Percentiles rank a stretch among this genome's conserved stretches.
Evolutionary conservation across 1,140 invertebrate species (phyloP).

Genomic region (Zaprionus capensis): DNA sequence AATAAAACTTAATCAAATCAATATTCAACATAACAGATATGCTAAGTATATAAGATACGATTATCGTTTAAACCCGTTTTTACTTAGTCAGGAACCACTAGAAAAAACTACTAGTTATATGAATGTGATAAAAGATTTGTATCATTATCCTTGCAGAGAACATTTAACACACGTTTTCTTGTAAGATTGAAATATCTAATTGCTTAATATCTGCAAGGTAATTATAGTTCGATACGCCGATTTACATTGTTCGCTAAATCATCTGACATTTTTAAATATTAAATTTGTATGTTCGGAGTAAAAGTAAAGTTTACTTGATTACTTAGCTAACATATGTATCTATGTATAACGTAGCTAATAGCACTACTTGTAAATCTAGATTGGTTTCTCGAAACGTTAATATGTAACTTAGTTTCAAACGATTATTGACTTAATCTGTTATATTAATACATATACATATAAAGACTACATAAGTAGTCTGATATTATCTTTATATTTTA

Average conservation of each 20-base stretch:
- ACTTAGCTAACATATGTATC: not conserved
- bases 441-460: not conserved
- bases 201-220: not conserved
- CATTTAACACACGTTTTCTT: not conserved
- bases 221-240: not conserved
- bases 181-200: not conserved
- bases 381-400: too few relatives aligned
- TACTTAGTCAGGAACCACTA: not conserved
- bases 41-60: not conserved
- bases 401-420: not conserved
- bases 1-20: not conserved
- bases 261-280: not conserved
- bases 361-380: not conserved
- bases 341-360: not conserved
- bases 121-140: too few relatives aligned
- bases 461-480: not conserved
- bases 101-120: not conserved
- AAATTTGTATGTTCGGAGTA: not conserved
- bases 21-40: not conserved
- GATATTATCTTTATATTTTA: not conserved
- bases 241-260: not conserved
- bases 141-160: not conserved
- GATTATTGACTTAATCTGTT: not conserved
- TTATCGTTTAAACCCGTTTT: not conserved
- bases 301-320: not conserved